These are phyloP conservation scores for Neofelis nebulosa DNA, from an alignment of 2,113 vertebrate genomes.

Conservation along the genomic window DNA sequence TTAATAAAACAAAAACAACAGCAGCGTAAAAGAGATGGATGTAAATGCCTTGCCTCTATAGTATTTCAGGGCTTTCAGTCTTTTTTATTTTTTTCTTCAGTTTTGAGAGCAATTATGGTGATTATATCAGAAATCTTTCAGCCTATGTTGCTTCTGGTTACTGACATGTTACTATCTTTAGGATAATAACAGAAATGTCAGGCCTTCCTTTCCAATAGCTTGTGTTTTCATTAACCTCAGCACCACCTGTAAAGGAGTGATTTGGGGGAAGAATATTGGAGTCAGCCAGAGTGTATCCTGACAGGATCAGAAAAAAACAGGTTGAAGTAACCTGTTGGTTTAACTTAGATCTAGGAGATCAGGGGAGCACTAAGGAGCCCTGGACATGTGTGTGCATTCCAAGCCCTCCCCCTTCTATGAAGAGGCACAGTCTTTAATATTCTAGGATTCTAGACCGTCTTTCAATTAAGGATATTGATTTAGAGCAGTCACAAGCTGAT, in stretches of 20 bases:
- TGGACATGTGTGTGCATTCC: background rate
- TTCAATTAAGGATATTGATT: background rate
- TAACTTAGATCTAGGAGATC: background rate
- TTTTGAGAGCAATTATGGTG: background rate
- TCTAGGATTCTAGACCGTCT: background rate
- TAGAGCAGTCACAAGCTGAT: background rate
- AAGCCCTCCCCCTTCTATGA: background rate
- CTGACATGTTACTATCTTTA: background rate
- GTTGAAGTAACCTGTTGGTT: background rate
- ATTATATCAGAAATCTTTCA: background rate
- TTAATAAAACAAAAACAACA: background rate
- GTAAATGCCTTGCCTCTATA: background rate
- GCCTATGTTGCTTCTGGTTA: background rate
- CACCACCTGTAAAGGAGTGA: background rate
- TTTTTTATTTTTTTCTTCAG: background rate
- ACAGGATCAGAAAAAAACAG: slow-evolving; percentile 17
- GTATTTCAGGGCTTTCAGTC: background rate
- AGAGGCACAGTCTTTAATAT: background rate
- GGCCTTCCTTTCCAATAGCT: background rate
- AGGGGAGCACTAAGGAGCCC: background rate
- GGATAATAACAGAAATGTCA: background rate
- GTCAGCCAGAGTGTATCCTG: background rate
- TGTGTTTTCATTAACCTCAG: slow-evolving; percentile 13
- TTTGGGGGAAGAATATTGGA: background rate
- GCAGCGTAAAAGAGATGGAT: background rate